A percentile compares a stretch with the other conserved stretches of the same genome.
phyloP scores from a whole-genome alignment of 2,113 vertebrate species.

The Proteles cristata region DNA sequence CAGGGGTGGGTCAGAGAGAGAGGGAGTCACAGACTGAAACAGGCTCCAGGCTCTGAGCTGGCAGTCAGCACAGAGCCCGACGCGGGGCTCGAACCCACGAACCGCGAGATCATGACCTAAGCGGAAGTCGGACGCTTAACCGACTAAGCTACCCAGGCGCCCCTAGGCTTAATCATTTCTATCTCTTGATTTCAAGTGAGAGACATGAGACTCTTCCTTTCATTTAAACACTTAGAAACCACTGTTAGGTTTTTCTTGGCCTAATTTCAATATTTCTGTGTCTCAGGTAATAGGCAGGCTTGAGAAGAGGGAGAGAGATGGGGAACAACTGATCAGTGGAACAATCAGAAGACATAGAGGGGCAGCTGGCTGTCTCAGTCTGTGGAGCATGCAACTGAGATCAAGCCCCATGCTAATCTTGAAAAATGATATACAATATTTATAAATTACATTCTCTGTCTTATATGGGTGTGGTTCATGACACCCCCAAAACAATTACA shows the following conservation, averaged over 20 bases:
- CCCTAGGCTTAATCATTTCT: neutral
- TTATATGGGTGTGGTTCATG: neutral
- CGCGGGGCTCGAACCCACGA: too few species aligned
- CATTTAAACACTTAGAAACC: neutral
- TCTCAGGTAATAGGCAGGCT: neutral
- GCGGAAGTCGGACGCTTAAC: too few species aligned
- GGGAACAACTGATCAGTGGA: neutral
- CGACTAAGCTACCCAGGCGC: too few species aligned
- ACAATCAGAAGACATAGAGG: neutral
- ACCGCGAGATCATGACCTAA: too few species aligned
- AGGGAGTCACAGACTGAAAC: too few species aligned
- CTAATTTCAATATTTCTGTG: neutral
- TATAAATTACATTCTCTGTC: neutral
- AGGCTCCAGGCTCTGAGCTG: too few species aligned
- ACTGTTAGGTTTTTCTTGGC: neutral
- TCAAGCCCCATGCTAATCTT: neutral
- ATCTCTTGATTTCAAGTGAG: neutral
- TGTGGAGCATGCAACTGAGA: neutral
- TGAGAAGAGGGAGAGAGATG: neutral
- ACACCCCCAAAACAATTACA: neutral
- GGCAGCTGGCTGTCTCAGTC: neutral
- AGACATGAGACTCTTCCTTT: neutral
- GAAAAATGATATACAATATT: neutral
- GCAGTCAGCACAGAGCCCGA: too few species aligned
- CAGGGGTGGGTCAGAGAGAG: too few species aligned